Evolutionary conservation across 2,797 vertebrate genomes (phyloP).

Genomic region (Scolopax rusticola): DNA sequence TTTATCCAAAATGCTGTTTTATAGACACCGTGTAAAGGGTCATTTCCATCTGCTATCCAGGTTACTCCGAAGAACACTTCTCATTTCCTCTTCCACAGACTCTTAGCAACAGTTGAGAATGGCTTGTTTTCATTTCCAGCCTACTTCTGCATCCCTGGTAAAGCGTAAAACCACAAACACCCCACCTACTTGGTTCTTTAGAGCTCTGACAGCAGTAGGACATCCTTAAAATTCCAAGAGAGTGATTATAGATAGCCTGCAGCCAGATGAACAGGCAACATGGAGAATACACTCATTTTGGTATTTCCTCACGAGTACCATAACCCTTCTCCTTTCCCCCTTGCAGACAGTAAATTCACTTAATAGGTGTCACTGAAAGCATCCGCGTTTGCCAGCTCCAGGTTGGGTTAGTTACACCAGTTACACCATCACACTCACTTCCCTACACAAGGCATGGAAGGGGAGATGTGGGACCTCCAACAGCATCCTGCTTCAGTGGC

Average conservation of each 20-base stretch:
- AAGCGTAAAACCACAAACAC: neutral
- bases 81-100: neutral
- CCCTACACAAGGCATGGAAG: neutral
- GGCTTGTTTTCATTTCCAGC: neutral
- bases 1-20: slow-evolving; percentile 29
- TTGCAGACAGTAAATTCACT: neutral
- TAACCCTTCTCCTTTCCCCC: neutral
- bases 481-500: neutral
- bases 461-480: neutral
- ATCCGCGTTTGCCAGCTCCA: neutral
- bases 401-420: neutral
- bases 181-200: neutral
- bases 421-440: neutral
- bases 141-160: neutral
- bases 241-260: neutral
- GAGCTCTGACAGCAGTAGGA: neutral
- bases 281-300: neutral
- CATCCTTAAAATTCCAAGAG: neutral
- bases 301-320: neutral
- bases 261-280: neutral
- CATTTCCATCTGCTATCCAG: slow-evolving; percentile 11
- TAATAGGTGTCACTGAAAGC: neutral
- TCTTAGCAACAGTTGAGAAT: neutral
- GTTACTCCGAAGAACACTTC: neutral
- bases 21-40: neutral